Evolutionary conservation across 1,140 invertebrate genomes (phyloP), one percentile per base, ranked within the genome.

Genomic region (Medauroidea extradentata): DNA sequence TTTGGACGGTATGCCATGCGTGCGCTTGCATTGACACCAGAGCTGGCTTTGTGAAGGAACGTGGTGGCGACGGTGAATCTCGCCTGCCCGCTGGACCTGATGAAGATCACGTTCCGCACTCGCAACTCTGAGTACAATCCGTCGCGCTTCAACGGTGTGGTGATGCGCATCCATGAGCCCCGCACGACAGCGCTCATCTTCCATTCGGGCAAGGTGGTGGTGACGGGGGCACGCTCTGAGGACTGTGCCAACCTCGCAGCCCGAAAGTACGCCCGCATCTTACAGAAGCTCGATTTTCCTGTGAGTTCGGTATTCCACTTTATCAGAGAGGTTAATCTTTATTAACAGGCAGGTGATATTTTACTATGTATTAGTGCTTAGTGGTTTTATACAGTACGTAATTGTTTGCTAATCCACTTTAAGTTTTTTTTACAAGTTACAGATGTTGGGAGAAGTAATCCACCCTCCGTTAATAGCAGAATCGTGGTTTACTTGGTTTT

Each of bases 91-190:
- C 75, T 98, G 53, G 88, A 94, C 73, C 77, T 97, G 19, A 85
- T 89, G 69, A 88, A 90, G 61, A 99, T 99, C 61, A 98, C 98
- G 63, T 87, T 94, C 25, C 87, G 95, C 65, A 98, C 97, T 8
- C 83, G 98, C 70, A 99, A 98, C 81, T 97, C 97, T 0, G 98
- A 99, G 76, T 99, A 99, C 67, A 99, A 99, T 78, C 98, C 97
- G 25, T 89, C 93, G 51, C 86, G 97, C 69, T 99, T 99, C 81
- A 93, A 95, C 71, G 98, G 97, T 34, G 88, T 99, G 3, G 93
- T 99, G 14, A 99, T 99, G 96, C 83, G 96, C 69, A 96, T 99
- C 71, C 78, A 96, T 65, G 94, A 96, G 65, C 98, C 98, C 0
- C 79, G 95, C 71, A 94, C 96, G 18, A 99, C 98, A 7, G 97